phyloP scores from a whole-genome alignment of 2,888 invertebrate genomes.

The Trissolcus japonicus region DNA sequence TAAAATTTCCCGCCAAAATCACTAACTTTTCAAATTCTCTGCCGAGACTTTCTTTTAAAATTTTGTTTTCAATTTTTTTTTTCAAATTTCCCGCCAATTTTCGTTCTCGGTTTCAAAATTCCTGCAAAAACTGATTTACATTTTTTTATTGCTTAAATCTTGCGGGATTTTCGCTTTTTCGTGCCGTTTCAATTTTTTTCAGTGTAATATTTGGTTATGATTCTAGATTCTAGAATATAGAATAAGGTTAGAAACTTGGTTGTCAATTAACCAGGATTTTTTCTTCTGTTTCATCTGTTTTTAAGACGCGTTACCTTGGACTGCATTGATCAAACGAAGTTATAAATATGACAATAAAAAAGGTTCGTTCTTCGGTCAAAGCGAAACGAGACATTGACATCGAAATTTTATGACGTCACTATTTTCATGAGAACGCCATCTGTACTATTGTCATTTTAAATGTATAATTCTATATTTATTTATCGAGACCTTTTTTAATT shows the following conservation, averaged over 20 bases:
- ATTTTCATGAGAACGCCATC: constrained; percentile 8
- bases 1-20: constrained; percentile 60
- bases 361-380: constrained; percentile 30
- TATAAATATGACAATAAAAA: constrained; percentile 57
- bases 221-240: neutral
- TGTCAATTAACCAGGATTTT: neutral
- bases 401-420: constrained; percentile 43
- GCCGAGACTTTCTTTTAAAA: neutral
- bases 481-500: no score
- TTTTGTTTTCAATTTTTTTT: constrained; percentile 58
- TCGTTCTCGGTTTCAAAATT: neutral
- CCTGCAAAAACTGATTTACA: no score
- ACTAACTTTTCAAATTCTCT: neutral
- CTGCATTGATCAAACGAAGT: constrained; percentile 59
- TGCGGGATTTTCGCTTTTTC: no score
- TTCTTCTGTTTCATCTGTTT: neutral
- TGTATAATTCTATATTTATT: no score
- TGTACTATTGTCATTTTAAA: neutral
- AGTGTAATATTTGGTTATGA: neutral
- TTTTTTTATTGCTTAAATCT: no score
- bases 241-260: constrained; percentile 4
- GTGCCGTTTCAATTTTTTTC: neutral
- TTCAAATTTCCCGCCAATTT: constrained; percentile 62
- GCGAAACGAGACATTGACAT: constrained; percentile 46
- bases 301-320: constrained; percentile 46